Evolutionary conservation across 2,888 invertebrate genomes (phyloP).

Genomic region (Acronicta alni): DNA sequence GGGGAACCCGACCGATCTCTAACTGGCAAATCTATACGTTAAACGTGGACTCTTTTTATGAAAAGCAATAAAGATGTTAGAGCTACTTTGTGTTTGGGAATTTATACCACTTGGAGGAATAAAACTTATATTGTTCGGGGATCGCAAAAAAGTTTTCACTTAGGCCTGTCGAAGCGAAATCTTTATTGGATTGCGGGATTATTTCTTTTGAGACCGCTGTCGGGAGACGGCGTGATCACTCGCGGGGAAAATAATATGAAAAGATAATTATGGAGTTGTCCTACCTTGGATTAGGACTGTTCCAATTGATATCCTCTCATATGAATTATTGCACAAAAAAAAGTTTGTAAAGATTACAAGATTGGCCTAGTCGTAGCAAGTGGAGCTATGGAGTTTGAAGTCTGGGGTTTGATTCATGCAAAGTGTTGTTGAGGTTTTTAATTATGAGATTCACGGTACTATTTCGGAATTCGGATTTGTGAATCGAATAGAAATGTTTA

Average conservation of each 20-base stretch:
- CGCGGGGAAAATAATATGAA: conserved; percentile 69
- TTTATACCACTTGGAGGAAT: conserved; percentile 87
- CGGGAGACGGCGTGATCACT: conserved; percentile 65
- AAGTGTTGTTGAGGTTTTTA: too few species aligned
- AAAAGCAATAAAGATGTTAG: conserved; percentile 88
- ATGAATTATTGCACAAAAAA: too few species aligned
- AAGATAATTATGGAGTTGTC: conserved; percentile 60
- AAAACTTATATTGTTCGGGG: conserved; percentile 88
- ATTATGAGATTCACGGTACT: too few species aligned
- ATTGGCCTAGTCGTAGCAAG: not conserved
- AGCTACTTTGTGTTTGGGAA: conserved; percentile 88
- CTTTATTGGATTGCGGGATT: conserved; percentile 85
- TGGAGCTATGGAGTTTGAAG: too few species aligned
- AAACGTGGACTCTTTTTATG: conserved; percentile 84
- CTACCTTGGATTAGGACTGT: conserved; percentile 23
- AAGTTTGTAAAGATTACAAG: too few species aligned
- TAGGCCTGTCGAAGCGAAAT: conserved; percentile 84
- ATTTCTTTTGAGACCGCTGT: conserved; percentile 78
- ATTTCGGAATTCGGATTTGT: too few species aligned
- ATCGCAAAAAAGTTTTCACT: conserved; percentile 87
- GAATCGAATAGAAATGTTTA: too few species aligned
- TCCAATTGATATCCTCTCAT: conserved; percentile 13
- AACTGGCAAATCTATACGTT: conserved; percentile 81
- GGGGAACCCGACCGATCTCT: conserved; percentile 73
- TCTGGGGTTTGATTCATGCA: too few species aligned